These are phyloP conservation scores for Parauchenoglanis ngamensis DNA, from an alignment of 2,797 vertebrate species.

Conservation along the genomic window DNA sequence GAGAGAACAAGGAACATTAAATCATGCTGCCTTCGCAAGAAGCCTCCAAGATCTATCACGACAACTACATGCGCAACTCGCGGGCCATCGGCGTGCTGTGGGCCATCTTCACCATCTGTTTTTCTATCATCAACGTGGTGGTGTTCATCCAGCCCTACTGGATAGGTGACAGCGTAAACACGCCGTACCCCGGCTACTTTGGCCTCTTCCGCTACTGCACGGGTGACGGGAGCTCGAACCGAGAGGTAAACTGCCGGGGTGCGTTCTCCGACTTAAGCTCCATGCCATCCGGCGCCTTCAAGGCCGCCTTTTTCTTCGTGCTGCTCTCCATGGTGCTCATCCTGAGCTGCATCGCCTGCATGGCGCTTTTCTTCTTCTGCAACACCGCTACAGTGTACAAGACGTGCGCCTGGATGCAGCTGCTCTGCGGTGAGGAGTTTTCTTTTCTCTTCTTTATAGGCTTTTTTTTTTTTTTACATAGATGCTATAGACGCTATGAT, in stretches of 20 bases:
- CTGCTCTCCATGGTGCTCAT: constrained; percentile 91
- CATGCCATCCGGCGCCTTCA: constrained; percentile 86
- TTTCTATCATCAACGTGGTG: constrained; percentile 91
- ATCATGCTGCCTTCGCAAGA: constrained; percentile 86
- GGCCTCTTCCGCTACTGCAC: constrained; percentile 89
- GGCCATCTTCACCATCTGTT: constrained; percentile 91
- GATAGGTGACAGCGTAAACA: constrained; percentile 89
- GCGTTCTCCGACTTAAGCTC: constrained; percentile 87
- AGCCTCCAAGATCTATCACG: constrained; percentile 87
- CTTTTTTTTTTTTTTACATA: not conserved
- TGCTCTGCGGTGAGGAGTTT: constrained; percentile 80
- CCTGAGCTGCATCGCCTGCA: constrained; percentile 87
- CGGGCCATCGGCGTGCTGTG: constrained; percentile 86
- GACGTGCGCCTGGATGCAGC: constrained; percentile 93
- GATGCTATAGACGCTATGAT: not conserved
- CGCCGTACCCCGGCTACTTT: constrained; percentile 87
- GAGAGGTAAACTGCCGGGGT: constrained; percentile 84
- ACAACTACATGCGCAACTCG: constrained; percentile 89
- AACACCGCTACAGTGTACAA: constrained; percentile 93
- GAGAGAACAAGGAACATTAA: constrained; percentile 47
- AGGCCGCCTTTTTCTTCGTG: constrained; percentile 88
- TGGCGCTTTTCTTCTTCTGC: constrained; percentile 90
- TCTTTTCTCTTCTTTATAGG: not conserved
- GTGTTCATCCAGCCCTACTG: constrained; percentile 91
- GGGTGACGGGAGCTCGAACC: constrained; percentile 82